Evolutionary conservation across 2,888 invertebrate genomes (phyloP), one percentile per base, ranked within the genome.

Genomic region (Schizotus pectinicornis): DNA sequence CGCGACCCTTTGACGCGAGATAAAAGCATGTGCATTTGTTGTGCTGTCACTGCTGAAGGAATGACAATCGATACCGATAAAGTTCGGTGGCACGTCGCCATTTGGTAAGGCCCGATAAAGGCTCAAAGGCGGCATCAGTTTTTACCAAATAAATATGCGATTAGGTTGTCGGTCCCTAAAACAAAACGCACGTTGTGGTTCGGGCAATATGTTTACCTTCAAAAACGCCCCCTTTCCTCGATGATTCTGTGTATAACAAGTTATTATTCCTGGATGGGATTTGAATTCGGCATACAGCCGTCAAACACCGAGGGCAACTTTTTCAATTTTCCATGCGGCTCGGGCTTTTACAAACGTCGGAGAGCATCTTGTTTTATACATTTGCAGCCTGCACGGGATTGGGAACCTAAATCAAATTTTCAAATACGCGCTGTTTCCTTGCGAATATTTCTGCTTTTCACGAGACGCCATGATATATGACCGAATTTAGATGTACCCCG

Each of bases 381-480:
- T 56, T 56, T 49, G 48, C 54, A 48, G 56, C 37, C 38, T 39
- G 51, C 47, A 39, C 53, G 31, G 42, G 49, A 58, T 56, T 51
- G 51, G 33, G 34, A 36, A 42, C 43, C 58, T 58, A 58, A 58
- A 58, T 58, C 58, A 58, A 58, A 58, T 58, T 58, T 58, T 58
- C 58, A 34, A 54, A 58, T 58, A 45, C 54, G 49, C 51, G 45
- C 51, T 51, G 33, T 33, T 51, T 50, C 39, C 51, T 50, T 43
- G 31, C 32, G 45, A 46, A 38, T 43, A 41, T 46, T 46, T 32
- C 47, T 30, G n/a, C 37, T 52, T 45, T 52, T 45, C 38, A 38
- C 49, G 12, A 30, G 37, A 11, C 11, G 36, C 32, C 30, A 53
- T 53, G 53, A 53, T 53, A 33, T 53, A 53, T 38, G 53, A 13